phyloP scores from a whole-genome alignment of 2,888 invertebrate species.

The Eilema caniola region DNA sequence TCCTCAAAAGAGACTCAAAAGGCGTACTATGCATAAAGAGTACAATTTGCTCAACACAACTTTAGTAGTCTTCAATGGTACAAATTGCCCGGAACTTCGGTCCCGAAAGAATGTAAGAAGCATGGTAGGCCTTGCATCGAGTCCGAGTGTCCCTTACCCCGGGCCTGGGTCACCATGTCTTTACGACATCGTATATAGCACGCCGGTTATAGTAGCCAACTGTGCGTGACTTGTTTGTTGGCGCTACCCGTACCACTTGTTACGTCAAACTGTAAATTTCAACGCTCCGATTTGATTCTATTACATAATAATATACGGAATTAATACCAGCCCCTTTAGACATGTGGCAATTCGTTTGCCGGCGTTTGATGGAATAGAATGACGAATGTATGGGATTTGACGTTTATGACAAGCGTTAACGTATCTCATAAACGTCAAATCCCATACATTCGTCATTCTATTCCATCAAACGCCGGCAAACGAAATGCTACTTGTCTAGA shows the following conservation, averaged over 20 bases:
- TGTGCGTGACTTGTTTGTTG: constrained; percentile 67
- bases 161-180: constrained; percentile 45
- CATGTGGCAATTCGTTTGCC: too few species aligned
- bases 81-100: not conserved
- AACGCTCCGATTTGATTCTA: constrained; percentile 49
- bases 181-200: constrained; percentile 64
- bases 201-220: constrained; percentile 65
- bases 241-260: constrained; percentile 60
- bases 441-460: too few species aligned
- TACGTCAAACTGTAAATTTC: constrained; percentile 62
- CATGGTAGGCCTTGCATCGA: constrained; percentile 21
- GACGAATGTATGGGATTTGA: too few species aligned
- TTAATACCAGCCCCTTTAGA: too few species aligned
- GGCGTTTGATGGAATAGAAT: too few species aligned
- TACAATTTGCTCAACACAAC: too few species aligned
- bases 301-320: constrained; percentile 20
- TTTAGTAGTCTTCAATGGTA: not conserved
- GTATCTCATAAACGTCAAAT: too few species aligned
- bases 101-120: not conserved
- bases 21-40: too few species aligned
- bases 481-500: too few species aligned
- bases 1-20: too few species aligned
- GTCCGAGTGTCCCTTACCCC: constrained; percentile 30
- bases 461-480: too few species aligned
- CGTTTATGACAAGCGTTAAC: too few species aligned